phyloP scores from a whole-genome alignment of 2,113 vertebrate species.

The Rhizomys pruinosus region DNA sequence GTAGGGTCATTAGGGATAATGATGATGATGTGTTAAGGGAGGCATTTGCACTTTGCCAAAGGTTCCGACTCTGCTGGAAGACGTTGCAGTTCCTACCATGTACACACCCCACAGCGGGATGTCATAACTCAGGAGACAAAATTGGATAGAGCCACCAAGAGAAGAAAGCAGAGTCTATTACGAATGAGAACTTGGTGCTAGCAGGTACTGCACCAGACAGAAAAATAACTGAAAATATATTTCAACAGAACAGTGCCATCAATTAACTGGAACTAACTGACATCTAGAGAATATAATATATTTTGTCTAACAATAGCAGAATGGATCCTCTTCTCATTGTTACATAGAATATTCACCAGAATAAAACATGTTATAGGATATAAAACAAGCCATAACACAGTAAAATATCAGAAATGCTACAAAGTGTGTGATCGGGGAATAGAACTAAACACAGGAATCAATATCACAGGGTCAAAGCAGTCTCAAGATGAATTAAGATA shows the following conservation, averaged over 20 bases:
- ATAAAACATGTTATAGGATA: background rate
- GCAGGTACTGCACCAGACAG: constrained; percentile 27
- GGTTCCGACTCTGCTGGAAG: background rate
- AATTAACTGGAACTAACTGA: constrained; percentile 47
- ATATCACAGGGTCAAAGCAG: background rate
- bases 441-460: background rate
- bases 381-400: background rate
- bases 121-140: constrained; percentile 18
- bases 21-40: background rate
- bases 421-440: background rate
- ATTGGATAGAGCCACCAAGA: constrained; percentile 2
- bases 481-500: background rate
- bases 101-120: background rate
- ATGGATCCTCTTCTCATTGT: background rate
- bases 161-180: background rate
- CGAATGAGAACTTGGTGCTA: background rate
- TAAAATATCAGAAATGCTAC: background rate
- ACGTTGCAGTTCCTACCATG: background rate
- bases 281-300: constrained; percentile 10
- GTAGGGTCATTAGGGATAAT: background rate
- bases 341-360: background rate
- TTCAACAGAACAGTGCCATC: background rate
- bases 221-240: constrained; percentile 18
- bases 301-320: constrained; percentile 4
- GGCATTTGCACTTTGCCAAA: background rate